These are phyloP conservation scores for Trididemnum nubilum DNA, from an alignment of 23 tunicate genomes.

Conservation along the genomic window DNA sequence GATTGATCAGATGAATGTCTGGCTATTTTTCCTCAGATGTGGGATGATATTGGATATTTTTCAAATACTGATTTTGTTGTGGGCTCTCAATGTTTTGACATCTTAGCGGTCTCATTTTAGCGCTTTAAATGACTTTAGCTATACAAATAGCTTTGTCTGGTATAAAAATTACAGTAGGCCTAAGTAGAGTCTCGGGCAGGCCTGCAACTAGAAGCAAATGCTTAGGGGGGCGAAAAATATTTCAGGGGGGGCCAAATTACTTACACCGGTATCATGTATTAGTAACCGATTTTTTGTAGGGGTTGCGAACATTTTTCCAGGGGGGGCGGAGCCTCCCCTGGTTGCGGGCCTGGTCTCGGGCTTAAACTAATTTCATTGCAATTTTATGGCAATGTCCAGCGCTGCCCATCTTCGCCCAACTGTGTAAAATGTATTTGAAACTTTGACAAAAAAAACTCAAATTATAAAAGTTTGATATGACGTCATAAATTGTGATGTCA, in stretches of 20 bases:
- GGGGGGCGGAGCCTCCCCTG: neutral
- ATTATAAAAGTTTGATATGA: neutral
- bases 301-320: neutral
- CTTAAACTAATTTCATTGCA: neutral
- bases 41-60: neutral
- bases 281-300: neutral
- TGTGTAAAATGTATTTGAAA: neutral
- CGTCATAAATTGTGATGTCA: neutral
- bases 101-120: neutral
- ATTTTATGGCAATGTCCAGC: neutral
- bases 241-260: neutral
- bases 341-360: neutral
- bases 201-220: neutral
- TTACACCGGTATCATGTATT: neutral
- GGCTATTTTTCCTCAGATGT: neutral
- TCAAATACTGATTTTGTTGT: neutral
- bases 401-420: neutral
- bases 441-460: neutral
- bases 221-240: neutral
- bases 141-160: neutral
- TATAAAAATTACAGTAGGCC: neutral
- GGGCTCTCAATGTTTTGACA: neutral
- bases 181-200: neutral
- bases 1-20: neutral
- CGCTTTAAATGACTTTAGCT: neutral